These are phyloP conservation scores for Haemorhous mexicanus DNA, from an alignment of 2,113 vertebrate genomes.

Conservation along the genomic window DNA sequence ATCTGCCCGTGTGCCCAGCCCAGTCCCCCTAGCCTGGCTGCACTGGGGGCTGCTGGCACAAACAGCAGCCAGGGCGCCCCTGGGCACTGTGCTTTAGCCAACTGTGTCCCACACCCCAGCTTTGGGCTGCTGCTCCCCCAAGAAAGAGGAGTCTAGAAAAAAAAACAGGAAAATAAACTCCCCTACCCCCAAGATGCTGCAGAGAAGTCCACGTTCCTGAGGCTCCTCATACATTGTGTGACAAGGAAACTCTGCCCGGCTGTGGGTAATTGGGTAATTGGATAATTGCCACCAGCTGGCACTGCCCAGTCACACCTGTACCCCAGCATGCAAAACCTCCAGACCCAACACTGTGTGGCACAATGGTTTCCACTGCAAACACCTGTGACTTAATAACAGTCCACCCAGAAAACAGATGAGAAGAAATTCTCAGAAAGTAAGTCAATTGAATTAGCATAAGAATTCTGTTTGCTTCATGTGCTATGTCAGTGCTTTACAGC, in stretches of 20 bases:
- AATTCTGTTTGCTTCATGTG: constrained; percentile 48
- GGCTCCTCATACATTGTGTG: fast-evolving
- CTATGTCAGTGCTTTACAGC: constrained; percentile 34
- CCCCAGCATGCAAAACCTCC: background rate
- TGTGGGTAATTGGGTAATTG: background rate
- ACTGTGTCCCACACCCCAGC: fast-evolving
- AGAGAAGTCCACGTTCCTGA: background rate
- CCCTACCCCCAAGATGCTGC: fast-evolving
- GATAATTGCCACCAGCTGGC: background rate
- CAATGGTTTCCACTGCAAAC: background rate
- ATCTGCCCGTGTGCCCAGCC: background rate
- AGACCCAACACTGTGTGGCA: background rate
- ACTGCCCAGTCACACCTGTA: background rate
- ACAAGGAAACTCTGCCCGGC: fast-evolving
- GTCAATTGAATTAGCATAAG: constrained; percentile 61
- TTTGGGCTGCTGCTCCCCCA: background rate
- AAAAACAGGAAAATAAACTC: background rate
- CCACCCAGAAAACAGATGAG: constrained; percentile 28
- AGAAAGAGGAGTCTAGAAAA: background rate
- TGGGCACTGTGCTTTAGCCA: fast-evolving
- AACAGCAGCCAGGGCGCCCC: fast-evolving
- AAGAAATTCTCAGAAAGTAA: constrained; percentile 51
- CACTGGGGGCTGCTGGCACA: fast-evolving
- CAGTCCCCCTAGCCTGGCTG: too few species aligned
- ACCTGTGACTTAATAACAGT: background rate